phyloP scores from a whole-genome alignment of 2,113 vertebrate genomes.

The Eidolon helvum region DNA sequence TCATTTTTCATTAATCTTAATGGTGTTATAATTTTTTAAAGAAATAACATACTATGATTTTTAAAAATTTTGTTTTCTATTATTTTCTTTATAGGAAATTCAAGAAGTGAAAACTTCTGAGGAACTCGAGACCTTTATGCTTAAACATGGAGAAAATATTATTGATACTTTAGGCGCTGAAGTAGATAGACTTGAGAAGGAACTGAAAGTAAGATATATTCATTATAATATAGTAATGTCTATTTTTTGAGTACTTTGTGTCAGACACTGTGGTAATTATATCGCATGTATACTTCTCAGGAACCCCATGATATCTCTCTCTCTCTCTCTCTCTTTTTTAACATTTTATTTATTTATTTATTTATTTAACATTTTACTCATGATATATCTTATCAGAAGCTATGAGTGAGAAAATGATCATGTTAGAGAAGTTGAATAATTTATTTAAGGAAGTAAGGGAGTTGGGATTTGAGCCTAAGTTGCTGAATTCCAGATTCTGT shows the following conservation, averaged over 20 bases:
- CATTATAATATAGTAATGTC: not conserved
- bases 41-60: constrained; percentile 23
- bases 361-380: too few relatives aligned
- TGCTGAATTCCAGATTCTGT: not conserved
- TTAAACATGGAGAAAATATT: constrained; percentile 99
- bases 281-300: not conserved
- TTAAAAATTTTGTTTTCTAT: not conserved
- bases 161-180: constrained; percentile 97
- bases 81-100: constrained; percentile 89
- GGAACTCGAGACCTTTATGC: constrained; percentile 97
- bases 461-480: not conserved
- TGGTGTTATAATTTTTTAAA: not conserved
- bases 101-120: constrained; percentile 96
- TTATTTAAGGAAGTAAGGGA: not conserved
- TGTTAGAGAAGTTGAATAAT: not conserved
- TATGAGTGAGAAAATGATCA: not conserved
- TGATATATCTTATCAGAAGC: not conserved
- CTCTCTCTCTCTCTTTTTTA: too few relatives aligned
- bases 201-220: constrained; percentile 91
- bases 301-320: not conserved
- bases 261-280: not conserved
- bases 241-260: not conserved
- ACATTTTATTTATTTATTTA: too few relatives aligned
- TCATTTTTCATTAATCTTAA: constrained; percentile 24
- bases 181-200: constrained; percentile 97